Base-by-base conservation (phyloP, 2,113 vertebrate species). In the Lagopus leucura region DNA sequence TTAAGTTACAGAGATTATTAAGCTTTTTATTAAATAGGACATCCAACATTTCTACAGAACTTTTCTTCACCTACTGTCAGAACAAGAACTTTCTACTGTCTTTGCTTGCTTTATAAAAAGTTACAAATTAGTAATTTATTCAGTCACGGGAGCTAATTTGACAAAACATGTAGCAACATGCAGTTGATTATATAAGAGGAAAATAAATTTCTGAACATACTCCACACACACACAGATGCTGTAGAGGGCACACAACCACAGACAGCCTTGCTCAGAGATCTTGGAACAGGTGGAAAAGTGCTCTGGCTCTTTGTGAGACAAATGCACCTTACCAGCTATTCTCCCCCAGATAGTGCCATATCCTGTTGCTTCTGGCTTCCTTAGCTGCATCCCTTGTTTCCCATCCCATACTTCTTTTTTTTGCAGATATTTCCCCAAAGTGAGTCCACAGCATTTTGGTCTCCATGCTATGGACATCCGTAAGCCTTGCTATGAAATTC, bases 161-260 rank as follows among this genome's bases (percentile, higher is more conserved):
- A 61, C 34, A 48, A 70, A 79, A 57, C 43, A 80, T 61, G 64
- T 27, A 88, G 42, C 24, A 81, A 82, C 12, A 21, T 5, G 52
- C 3, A 54, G 32, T 47, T 64, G 30, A 82, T 75, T 69, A 38
- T 69, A 13, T 0, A 6, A 83, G 34, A 90, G 38, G 61, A 91
- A 71, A 89, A 57, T 42, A 4, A 9, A 32, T 28, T 47, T 28
- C 17, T 71, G 67, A 88, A 64, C 17, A 18, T 55, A 30, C 86
- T 81, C 64, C 22, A 28, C 8, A 34, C 5, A n/a, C 1, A 1
- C 0, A 0, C 3, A 11, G 7, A 22, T 57, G 22, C 42, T 85
- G 28, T 32, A 63, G 24, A 52, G 60, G 28, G 50, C 61, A 64
- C 38, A 43, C 25, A 80, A 42, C 15, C 32, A 28, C 5, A 4